Conservation (phyloP, 2,888 invertebrate species). For the Globia sparganii region DNA sequence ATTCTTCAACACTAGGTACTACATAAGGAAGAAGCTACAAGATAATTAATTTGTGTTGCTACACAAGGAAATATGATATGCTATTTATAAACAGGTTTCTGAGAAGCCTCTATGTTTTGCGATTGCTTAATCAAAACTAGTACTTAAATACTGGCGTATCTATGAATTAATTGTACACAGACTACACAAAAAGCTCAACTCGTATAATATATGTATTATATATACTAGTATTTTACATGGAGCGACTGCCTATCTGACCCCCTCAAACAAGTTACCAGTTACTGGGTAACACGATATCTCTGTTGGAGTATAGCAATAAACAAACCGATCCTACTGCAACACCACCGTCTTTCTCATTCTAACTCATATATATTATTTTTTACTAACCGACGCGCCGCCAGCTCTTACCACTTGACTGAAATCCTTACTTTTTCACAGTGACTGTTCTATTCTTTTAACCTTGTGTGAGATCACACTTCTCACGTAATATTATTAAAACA, state of each 20-base stretch:
- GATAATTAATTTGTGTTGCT: constrained; percentile 2
- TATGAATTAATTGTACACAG: constrained; percentile 16
- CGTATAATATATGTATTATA: too few species aligned
- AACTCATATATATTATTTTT: too few species aligned
- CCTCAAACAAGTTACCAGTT: not conserved
- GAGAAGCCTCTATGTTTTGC: constrained; percentile 18
- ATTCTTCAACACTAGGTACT: not conserved
- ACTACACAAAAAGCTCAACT: constrained; percentile 3
- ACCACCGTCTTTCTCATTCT: too few species aligned
- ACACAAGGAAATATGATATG: constrained; percentile 39
- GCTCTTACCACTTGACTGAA: too few species aligned
- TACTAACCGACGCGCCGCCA: too few species aligned
- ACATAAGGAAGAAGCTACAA: not conserved
- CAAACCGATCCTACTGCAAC: too few species aligned
- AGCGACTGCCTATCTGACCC: not conserved
- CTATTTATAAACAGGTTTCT: constrained; percentile 41
- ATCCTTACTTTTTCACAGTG: too few species aligned
- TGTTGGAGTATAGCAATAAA: too few species aligned
- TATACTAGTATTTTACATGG: not conserved
- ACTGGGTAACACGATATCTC: not conserved
- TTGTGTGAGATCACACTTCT: too few species aligned
- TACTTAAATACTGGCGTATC: not conserved
- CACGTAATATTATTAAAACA: too few species aligned
- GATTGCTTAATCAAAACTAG: constrained; percentile 1
- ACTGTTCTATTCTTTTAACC: too few species aligned